Conservation (phyloP, 30 jellyfish, hydroid and myxozoan genomes). For the Catostylus mosaicus region DNA sequence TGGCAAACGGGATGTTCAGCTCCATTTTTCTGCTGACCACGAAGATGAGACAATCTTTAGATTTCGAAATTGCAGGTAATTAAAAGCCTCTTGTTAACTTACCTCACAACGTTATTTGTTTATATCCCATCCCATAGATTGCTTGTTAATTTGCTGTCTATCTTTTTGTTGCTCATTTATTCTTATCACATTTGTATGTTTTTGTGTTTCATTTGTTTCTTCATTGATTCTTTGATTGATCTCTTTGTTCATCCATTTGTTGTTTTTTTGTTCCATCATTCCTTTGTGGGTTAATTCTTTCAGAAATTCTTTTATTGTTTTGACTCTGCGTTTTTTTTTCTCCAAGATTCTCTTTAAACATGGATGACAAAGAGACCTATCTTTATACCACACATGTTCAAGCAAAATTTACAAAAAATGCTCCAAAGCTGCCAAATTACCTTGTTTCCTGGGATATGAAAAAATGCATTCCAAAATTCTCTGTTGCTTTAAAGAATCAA, state of each 20-base stretch:
- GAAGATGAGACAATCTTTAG: conserved; percentile 85
- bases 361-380: conserved; percentile 55
- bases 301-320: not conserved
- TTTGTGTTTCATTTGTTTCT: no score
- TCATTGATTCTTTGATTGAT: not conserved
- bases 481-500: conserved; percentile 60
- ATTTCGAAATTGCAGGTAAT: conserved; percentile 87
- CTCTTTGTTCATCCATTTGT: not conserved
- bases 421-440: conserved; percentile 61
- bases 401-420: conserved; percentile 58
- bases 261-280: not conserved
- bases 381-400: conserved; percentile 87
- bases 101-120: not conserved
- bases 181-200: no score
- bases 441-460: conserved; percentile 90
- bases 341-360: conserved; percentile 61
- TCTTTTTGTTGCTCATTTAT: no score
- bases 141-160: no score
- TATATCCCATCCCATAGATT: no score
- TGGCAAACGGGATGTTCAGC: conserved; percentile 81
- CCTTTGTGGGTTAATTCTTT: not conserved
- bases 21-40: conserved; percentile 79
- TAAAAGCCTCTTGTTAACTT: not conserved
- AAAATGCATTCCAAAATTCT: conserved; percentile 79
- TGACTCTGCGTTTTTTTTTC: not conserved